These are phyloP conservation scores for Tapirus terrestris DNA, from an alignment of 2,113 vertebrate genomes.

Conservation along the genomic window DNA sequence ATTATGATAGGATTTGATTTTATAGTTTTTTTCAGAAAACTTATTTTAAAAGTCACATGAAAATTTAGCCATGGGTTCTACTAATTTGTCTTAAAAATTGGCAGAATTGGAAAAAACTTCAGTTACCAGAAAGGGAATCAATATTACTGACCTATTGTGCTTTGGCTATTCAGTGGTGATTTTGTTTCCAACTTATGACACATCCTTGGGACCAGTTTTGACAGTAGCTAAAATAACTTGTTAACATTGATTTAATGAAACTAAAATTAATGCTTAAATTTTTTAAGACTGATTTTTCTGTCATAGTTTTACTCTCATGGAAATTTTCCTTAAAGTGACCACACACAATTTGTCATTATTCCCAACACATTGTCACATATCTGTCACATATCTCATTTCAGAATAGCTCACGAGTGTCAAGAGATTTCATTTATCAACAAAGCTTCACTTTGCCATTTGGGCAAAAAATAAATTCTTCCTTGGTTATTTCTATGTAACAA, in stretches of 20 bases:
- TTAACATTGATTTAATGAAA: not conserved
- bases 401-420: not conserved
- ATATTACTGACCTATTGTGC: not conserved
- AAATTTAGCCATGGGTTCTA: not conserved
- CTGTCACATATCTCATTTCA: not conserved
- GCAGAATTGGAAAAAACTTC: not conserved
- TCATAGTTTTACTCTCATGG: not conserved
- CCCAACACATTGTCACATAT: too few species aligned
- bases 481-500: not conserved
- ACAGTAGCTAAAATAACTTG: not conserved
- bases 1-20: not conserved
- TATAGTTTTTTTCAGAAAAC: not conserved
- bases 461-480: not conserved
- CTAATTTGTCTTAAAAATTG: not conserved
- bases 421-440: not conserved
- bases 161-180: not conserved
- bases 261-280: too few species aligned
- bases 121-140: not conserved
- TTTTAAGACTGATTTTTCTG: not conserved
- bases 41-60: not conserved
- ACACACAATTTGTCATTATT: not conserved
- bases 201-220: not conserved
- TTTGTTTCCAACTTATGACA: not conserved
- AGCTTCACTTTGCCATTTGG: not conserved
- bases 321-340: not conserved